Evolutionary conservation across 1,140 invertebrate genomes (phyloP), one percentile per base, ranked within the genome.

Genomic region (Antheraea pernyi): DNA sequence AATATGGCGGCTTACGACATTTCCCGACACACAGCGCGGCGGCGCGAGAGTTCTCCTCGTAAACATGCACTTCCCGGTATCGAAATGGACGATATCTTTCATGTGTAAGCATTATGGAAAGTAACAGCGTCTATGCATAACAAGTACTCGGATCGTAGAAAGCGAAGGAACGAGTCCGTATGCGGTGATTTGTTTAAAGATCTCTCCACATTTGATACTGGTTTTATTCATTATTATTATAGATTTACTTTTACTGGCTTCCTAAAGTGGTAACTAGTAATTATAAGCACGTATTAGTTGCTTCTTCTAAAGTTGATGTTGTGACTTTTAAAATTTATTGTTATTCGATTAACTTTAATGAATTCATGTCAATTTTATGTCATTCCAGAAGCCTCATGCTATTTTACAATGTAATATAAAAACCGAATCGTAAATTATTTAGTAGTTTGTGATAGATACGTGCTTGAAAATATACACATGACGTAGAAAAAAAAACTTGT

Each of bases 31-130:
- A 48, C 2, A 11, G 39, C 2, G 39, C 7, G 39, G 39, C 7
- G 39, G 8, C 39, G 39, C 39, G 39, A 42, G 39, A 42, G 8
- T 11, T 2, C 39, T 42, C 39, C 7, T 53, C 53, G 11, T 30
- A 30, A 19, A 66, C 48, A 66, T 64, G 37, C 65, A 53, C 65
- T 67, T 67, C 65, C 65, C 59, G 53, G 65, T 59, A 67, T 67
- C 53, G 53, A 67, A 67, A 53, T 67, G 63, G 63, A 65, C 42
- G 60, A 22, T 13, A 30, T 61, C 46, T 53, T 16, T 16, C 46
- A 13, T 16, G 11, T 53, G 10, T 53, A 53, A 53, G 16, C 16
- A 53, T 53, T 53, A 53, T 53, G 46, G 46, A 53, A 53, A 53
- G 46, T 53, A 53, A 53, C 46, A 53, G 16, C 46, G 6, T 53